A percentile compares a stretch with the other conserved stretches of the same genome.
Evolutionary conservation across 2,888 invertebrate genomes (phyloP).

Genomic region (Abscondita cerata): DNA sequence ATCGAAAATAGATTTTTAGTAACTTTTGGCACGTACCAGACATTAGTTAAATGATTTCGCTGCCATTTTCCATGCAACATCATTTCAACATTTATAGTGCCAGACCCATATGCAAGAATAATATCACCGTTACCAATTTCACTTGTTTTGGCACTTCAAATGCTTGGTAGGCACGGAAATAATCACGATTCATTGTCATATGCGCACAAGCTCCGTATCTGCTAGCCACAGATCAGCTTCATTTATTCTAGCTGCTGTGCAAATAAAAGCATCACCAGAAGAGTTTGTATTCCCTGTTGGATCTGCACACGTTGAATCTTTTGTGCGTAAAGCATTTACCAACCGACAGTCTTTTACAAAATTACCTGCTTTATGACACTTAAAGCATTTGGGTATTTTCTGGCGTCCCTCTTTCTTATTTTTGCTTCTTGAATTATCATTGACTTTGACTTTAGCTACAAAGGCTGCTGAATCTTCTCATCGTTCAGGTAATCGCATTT

Average conservation of each 20-base stretch:
- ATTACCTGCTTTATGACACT: too few species aligned
- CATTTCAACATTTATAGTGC: not conserved
- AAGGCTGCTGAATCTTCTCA: not conserved
- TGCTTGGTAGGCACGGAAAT: too few species aligned
- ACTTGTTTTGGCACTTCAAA: slow-evolving; percentile 1
- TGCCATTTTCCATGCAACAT: not conserved
- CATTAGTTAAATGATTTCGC: not conserved
- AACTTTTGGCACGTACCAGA: slow-evolving; percentile 1
- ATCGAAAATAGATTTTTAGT: slow-evolving; percentile 2
- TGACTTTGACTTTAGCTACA: not conserved
- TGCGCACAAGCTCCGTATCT: slow-evolving; percentile 18
- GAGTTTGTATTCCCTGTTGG: not conserved
- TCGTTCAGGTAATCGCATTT: not conserved
- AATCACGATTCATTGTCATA: slow-evolving; percentile 3
- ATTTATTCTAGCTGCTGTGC: not conserved
- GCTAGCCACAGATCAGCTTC: slow-evolving; percentile 7
- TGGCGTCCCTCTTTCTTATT: too few species aligned
- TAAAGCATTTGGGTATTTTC: too few species aligned
- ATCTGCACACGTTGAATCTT: too few species aligned
- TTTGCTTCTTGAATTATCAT: not conserved
- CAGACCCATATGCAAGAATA: slow-evolving; percentile 16
- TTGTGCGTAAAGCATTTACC: too few species aligned
- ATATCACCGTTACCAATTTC: slow-evolving; percentile 11
- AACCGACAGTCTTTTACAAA: too few species aligned
- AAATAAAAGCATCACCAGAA: not conserved